Evolutionary conservation across 1,140 invertebrate genomes (phyloP).

Genomic region (Lepeophtheirus salmonis): DNA sequence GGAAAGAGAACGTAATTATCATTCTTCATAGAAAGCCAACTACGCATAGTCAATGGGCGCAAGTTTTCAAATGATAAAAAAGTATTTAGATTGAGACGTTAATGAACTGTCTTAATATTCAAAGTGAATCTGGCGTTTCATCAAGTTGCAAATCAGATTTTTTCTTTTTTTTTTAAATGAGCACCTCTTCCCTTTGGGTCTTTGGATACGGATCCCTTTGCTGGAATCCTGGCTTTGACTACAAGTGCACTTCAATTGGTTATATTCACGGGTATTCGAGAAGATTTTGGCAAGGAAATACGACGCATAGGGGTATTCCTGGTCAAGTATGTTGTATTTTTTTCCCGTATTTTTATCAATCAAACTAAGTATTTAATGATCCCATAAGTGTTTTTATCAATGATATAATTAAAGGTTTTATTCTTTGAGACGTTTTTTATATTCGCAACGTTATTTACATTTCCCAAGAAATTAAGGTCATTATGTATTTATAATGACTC

Average conservation of each 20-base stretch:
- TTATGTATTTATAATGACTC: background rate
- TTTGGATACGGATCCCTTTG: slow-evolving; percentile 71
- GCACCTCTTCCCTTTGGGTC: slow-evolving; percentile 39
- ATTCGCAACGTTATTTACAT: slow-evolving; percentile 4
- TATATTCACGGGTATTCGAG: slow-evolving; percentile 50
- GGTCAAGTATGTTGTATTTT: slow-evolving; percentile 51
- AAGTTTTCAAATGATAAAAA: too few relatives aligned
- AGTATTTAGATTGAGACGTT: too few relatives aligned
- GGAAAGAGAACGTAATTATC: too few relatives aligned
- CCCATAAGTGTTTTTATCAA: background rate
- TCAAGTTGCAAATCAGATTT: too few relatives aligned
- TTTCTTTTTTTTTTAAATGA: too few relatives aligned
- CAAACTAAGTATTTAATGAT: background rate
- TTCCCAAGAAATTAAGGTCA: background rate
- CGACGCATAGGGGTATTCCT: slow-evolving; percentile 51
- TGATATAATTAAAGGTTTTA: background rate
- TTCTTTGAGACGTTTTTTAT: background rate
- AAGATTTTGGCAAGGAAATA: slow-evolving; percentile 70
- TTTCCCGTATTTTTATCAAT: background rate
- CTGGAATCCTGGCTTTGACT: slow-evolving; percentile 67
- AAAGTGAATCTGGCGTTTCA: too few relatives aligned
- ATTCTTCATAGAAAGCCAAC: too few relatives aligned
- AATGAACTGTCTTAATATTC: too few relatives aligned
- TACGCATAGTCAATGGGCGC: too few relatives aligned
- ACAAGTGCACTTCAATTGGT: slow-evolving; percentile 44